Percentiles rank a stretch among this genome's conserved stretches.
These are phyloP conservation scores for Eptatretus burgeri DNA, from an alignment of 2,113 vertebrate genomes.

Conservation along the genomic window DNA sequence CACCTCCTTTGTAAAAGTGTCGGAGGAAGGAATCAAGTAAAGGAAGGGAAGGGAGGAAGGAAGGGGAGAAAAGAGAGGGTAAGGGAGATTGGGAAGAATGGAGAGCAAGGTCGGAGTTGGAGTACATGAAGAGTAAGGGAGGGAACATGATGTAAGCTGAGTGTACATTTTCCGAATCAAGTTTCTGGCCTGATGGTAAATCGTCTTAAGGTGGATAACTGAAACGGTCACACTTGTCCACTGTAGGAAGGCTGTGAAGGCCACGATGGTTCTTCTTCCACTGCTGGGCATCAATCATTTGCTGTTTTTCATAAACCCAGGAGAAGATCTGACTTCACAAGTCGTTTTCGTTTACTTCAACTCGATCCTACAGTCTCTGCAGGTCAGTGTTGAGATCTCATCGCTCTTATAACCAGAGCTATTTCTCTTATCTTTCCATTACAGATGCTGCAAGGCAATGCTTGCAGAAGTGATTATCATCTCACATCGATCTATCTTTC, in stretches of 20 bases:
- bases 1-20: too few relatives aligned
- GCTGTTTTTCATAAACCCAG: constrained; percentile 87
- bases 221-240: constrained; percentile 5
- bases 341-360: constrained; percentile 96
- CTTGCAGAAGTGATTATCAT: neutral
- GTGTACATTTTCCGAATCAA: too few relatives aligned
- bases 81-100: too few relatives aligned
- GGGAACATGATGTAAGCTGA: too few relatives aligned
- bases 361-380: constrained; percentile 82
- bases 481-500: constrained; percentile 13
- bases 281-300: constrained; percentile 95
- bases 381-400: constrained; percentile 23
- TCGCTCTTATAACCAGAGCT: too few relatives aligned
- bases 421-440: too few relatives aligned
- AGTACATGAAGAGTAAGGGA: too few relatives aligned
- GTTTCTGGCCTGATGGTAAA: neutral
- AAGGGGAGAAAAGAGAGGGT: too few relatives aligned
- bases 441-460: neutral
- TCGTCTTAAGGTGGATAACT: neutral
- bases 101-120: too few relatives aligned
- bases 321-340: constrained; percentile 69
- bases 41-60: too few relatives aligned
- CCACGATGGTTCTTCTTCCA: constrained; percentile 68
- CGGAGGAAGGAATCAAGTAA: too few relatives aligned
- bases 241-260: constrained; percentile 82